These are phyloP conservation scores for Archips crataeganus DNA, from an alignment of 2,888 invertebrate genomes.

Conservation along the genomic window DNA sequence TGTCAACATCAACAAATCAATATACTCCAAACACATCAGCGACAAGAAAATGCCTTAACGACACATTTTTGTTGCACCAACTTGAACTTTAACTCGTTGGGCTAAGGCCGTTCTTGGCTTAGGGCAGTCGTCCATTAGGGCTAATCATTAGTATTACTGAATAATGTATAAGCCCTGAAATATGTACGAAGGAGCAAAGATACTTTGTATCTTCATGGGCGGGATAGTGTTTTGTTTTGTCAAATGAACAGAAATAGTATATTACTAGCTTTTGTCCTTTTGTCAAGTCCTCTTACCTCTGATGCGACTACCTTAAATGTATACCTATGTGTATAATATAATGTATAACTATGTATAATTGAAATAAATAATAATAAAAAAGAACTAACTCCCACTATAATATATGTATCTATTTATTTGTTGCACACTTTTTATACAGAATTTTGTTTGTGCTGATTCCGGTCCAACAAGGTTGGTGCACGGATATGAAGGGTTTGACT, in stretches of 20 bases:
- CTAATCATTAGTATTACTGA: conserved; percentile 30
- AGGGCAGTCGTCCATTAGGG: conserved; percentile 20
- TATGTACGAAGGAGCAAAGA: conserved; percentile 16
- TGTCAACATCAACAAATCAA: not conserved
- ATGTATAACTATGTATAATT: too few species aligned
- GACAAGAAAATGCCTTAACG: not conserved
- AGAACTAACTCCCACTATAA: too few species aligned
- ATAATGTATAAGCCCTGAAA: conserved; percentile 37
- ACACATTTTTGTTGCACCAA: not conserved
- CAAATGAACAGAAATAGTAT: not conserved
- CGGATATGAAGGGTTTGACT: too few species aligned
- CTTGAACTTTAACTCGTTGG: not conserved
- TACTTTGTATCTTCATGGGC: not conserved
- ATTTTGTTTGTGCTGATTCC: too few species aligned
- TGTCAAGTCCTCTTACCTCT: too few species aligned
- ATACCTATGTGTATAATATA: too few species aligned
- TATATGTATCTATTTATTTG: too few species aligned
- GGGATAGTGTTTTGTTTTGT: not conserved
- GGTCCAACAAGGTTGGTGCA: too few species aligned
- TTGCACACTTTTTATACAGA: too few species aligned
- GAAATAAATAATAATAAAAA: too few species aligned
- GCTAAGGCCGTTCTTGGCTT: not conserved
- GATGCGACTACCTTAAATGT: too few species aligned
- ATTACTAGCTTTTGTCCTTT: too few species aligned
- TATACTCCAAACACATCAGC: not conserved